Percentiles rank a stretch among this genome's conserved stretches.
Conservation (phyloP, 1,140 invertebrate genomes). For the Temnothorax longispinosus region DNA sequence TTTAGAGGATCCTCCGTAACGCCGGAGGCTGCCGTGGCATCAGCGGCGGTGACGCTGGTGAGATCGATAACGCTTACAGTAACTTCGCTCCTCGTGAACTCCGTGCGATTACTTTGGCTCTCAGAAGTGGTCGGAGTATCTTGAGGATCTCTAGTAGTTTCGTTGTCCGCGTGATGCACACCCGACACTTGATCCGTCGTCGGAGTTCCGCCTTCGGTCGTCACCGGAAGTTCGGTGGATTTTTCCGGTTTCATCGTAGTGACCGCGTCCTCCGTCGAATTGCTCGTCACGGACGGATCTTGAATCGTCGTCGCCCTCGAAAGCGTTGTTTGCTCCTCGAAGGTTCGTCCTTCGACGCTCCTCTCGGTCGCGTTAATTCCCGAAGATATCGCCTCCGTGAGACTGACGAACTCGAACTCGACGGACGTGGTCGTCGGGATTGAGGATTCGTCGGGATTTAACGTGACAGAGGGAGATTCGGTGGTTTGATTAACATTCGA, state of each 20-base stretch:
- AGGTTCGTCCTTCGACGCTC: neutral
- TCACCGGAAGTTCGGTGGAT: neutral
- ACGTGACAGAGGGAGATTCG: slow-evolving; percentile 34
- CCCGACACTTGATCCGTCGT: slow-evolving; percentile 57
- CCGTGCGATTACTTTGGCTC: neutral
- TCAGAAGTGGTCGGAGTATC: neutral
- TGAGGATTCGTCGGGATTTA: slow-evolving; percentile 48
- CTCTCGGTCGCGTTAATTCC: slow-evolving; percentile 36
- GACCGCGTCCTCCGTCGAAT: neutral
- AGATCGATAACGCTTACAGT: slow-evolving; percentile 14
- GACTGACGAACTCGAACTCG: slow-evolving; percentile 80
- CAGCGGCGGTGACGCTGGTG: neutral
- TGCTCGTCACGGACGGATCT: neutral
- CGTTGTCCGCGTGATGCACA: slow-evolving; percentile 34
- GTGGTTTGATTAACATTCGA: slow-evolving; percentile 12
- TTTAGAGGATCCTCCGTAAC: neutral
- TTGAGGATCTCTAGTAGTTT: neutral
- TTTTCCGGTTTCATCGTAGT: slow-evolving; percentile 52
- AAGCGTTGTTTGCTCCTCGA: slow-evolving; percentile 6
- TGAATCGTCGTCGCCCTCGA: neutral
- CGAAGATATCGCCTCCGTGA: slow-evolving; percentile 67
- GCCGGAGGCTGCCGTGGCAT: neutral
- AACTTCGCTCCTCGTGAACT: neutral
- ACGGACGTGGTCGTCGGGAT: slow-evolving; percentile 69
- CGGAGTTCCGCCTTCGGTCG: neutral